A percentile compares a stretch with the other conserved stretches of the same genome.
Conservation (phyloP, 37 sponge, comb jelly and placozoan species). For the Halisarca cf. caerulea region DNA sequence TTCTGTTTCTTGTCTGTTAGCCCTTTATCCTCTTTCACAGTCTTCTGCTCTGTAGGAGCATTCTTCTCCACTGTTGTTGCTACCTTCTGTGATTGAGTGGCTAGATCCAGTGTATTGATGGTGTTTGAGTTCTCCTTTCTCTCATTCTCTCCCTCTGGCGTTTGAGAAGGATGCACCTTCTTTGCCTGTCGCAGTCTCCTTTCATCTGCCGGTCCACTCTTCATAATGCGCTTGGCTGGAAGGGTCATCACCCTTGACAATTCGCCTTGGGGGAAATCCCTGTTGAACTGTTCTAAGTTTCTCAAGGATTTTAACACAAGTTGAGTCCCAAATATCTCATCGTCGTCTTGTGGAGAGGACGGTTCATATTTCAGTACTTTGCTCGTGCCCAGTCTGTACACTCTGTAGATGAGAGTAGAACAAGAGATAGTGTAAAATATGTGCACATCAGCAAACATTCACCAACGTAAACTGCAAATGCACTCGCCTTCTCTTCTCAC, state of each 20-base stretch:
- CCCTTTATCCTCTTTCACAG: no score
- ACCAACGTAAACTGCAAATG: not conserved
- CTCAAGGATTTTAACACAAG: not conserved
- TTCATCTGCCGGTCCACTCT: not conserved
- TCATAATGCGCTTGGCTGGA: not conserved
- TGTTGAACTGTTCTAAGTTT: not conserved
- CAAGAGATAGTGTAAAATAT: no score
- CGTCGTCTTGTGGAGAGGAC: not conserved
- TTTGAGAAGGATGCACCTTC: not conserved
- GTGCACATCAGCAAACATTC: no score
- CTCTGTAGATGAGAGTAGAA: no score
- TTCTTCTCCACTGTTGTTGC: no score
- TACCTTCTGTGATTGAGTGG: no score
- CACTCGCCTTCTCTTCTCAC: constrained; percentile 38
- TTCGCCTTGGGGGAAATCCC: not conserved
- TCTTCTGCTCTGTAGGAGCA: no score
- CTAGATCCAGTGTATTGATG: no score
- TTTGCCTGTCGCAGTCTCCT: not conserved
- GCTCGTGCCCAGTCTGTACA: not conserved
- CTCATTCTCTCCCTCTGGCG: no score
- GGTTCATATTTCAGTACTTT: not conserved
- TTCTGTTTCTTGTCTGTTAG: no score
- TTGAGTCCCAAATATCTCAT: constrained; percentile 10
- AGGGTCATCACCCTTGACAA: not conserved
- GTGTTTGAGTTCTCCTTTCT: no score